Percentiles rank a stretch among this genome's conserved stretches.
These are phyloP conservation scores for Bombus difficillimus DNA, from an alignment of 1,140 invertebrate species.

Conservation along the genomic window DNA sequence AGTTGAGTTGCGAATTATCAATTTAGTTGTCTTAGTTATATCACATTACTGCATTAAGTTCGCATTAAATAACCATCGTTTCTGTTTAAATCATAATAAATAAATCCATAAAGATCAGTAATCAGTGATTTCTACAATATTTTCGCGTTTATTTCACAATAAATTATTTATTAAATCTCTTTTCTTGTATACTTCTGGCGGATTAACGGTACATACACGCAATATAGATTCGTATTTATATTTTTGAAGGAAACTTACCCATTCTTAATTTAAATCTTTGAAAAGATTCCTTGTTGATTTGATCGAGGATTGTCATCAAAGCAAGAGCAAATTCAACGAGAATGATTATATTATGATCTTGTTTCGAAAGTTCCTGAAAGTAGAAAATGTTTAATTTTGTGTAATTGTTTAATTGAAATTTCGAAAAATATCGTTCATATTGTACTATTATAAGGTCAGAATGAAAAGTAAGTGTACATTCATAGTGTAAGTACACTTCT, in stretches of 20 bases:
- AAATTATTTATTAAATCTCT: neutral
- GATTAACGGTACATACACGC: neutral
- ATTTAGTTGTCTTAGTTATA: too few species aligned
- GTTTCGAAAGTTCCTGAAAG: slow-evolving; percentile 87
- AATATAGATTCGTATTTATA: neutral
- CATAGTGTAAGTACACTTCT: too few species aligned
- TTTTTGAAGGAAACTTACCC: slow-evolving; percentile 84
- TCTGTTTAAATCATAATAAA: too few species aligned
- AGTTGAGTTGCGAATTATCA: too few species aligned
- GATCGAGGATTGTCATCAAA: slow-evolving; percentile 94
- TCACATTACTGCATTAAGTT: too few species aligned
- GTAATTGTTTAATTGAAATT: neutral
- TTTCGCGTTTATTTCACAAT: neutral
- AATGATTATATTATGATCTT: slow-evolving; percentile 93
- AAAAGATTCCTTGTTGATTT: slow-evolving; percentile 98
- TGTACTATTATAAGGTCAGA: slow-evolving; percentile 36
- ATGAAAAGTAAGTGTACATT: neutral
- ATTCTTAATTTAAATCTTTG: slow-evolving; percentile 96
- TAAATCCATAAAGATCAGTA: too few species aligned
- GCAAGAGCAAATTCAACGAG: slow-evolving; percentile 97
- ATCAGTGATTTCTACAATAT: too few species aligned
- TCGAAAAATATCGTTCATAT: neutral
- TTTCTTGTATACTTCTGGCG: neutral
- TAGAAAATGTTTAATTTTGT: neutral
- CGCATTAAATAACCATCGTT: too few species aligned